phyloP scores from a whole-genome alignment of 2,888 invertebrate species.

The Cerastis rubricosa region DNA sequence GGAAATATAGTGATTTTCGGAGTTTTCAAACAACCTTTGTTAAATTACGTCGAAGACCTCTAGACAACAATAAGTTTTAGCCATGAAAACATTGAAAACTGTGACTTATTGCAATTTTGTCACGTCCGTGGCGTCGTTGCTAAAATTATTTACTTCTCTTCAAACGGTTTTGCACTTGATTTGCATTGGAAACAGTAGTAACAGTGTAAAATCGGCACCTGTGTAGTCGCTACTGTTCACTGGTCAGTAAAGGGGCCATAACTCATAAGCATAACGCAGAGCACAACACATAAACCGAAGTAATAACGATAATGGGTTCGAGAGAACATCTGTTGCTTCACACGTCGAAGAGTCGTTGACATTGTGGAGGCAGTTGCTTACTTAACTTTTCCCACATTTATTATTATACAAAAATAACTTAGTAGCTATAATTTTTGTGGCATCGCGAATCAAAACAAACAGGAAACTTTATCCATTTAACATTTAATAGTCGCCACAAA shows the following conservation, averaged over 20 bases:
- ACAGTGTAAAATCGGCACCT: conserved; percentile 27
- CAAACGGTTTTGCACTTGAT: conserved; percentile 18
- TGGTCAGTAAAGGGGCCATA: conserved; percentile 39
- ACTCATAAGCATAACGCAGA: conserved; percentile 40
- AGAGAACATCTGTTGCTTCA: conserved; percentile 82
- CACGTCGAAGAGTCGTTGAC: conserved; percentile 76
- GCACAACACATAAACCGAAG: conserved; percentile 66
- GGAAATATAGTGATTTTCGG: not conserved
- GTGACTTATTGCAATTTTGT: not conserved
- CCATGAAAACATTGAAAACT: conserved; percentile 22
- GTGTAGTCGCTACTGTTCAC: conserved; percentile 36
- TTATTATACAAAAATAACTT: conserved; percentile 12
- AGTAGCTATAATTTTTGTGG: conserved; percentile 16
- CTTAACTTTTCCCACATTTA: conserved; percentile 33
- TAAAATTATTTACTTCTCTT: conserved; percentile 5
- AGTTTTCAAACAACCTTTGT: not conserved
- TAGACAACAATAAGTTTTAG: conserved; percentile 19
- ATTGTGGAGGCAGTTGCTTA: conserved; percentile 57
- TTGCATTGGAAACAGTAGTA: conserved; percentile 23
- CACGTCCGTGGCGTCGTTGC: not conserved
- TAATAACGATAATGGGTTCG: conserved; percentile 80
- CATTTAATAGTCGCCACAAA: conserved; percentile 47
- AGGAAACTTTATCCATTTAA: conserved; percentile 40
- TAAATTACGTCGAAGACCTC: conserved; percentile 14
- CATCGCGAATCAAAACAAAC: conserved; percentile 44